Conservation (phyloP, 2,797 vertebrate species). For the Orestias chungarensis region DNA sequence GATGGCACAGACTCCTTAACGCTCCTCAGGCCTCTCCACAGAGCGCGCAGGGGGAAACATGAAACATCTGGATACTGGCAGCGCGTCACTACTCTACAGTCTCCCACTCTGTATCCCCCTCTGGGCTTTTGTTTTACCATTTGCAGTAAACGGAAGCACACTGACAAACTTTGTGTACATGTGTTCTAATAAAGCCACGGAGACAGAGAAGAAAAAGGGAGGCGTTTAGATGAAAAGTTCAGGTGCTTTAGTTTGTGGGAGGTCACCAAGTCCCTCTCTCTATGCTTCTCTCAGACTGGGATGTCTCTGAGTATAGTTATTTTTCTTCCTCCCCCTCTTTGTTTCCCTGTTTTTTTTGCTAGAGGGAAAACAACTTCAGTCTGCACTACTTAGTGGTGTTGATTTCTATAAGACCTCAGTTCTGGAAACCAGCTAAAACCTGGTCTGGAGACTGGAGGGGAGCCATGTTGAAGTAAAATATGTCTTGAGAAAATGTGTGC, state of each 20-base stretch:
- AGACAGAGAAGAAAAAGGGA: neutral
- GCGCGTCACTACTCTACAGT: slow-evolving; percentile 64
- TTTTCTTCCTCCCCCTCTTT: slow-evolving; percentile 41
- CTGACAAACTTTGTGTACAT: slow-evolving; percentile 6
- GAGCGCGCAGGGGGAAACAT: slow-evolving; percentile 59
- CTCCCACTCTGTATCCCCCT: slow-evolving; percentile 34
- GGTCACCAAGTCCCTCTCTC: slow-evolving; percentile 28
- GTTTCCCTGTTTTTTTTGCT: neutral
- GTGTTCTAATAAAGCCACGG: neutral
- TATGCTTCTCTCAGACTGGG: slow-evolving; percentile 21
- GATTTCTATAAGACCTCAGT: slow-evolving; percentile 58
- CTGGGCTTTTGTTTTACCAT: slow-evolving; percentile 18
- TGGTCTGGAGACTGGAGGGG: slow-evolving; percentile 75
- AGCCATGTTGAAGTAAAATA: slow-evolving; percentile 49
- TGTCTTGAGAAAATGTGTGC: slow-evolving; percentile 23
- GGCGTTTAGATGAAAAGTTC: slow-evolving; percentile 22
- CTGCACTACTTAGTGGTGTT: slow-evolving; percentile 43
- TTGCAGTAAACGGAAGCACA: slow-evolving; percentile 9
- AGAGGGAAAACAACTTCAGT: slow-evolving; percentile 34
- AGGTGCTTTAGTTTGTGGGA: slow-evolving; percentile 57
- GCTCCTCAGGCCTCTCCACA: slow-evolving; percentile 34
- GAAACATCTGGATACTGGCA: slow-evolving; percentile 80
- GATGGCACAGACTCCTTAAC: slow-evolving; percentile 16
- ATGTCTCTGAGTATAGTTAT: slow-evolving; percentile 17
- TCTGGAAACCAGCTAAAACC: slow-evolving; percentile 73